Base-by-base conservation (phyloP, 2,888 invertebrate species). In the Agrochola lychnidis region DNA sequence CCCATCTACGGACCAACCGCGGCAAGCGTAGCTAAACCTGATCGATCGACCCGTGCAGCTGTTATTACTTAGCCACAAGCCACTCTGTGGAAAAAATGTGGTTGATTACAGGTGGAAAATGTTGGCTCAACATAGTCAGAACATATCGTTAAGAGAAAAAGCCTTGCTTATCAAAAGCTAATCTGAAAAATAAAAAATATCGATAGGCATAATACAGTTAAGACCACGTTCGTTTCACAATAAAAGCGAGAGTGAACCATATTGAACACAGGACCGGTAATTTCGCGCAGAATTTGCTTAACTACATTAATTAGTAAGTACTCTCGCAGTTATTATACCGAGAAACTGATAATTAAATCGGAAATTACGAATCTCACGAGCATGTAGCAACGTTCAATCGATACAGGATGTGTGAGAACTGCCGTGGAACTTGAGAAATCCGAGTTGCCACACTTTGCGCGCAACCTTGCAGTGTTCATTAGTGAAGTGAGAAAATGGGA, bases 391-490 rank as follows among this genome's bases (percentile, higher is more conserved):
- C 69, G 59, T 85, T 87, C 84, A 86, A 87, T 85, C 81, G 77
- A 88, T 89, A 83, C 87, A 89, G 90, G 90, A 90, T 90, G 88
- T 87, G 82, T 86, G 83, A 86, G 90, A 89, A 85, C 83, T 87
- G 77, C 85, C 74, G 73, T 85, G 84, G 89, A 79, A 86, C 83
- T 88, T 89, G 71, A 86, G 89, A 87, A 88, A 89, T 88, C 77
- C 36, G 56, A 62, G 76, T 89, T 89, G 76, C 89, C 81, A 84
- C 82, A 89, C 80, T 86, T 63, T 78, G 56, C 69, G 69, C 22
- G 68, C 82, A 89, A 82, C 89, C 89, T 89, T 86, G 84, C 70
- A 59, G 53, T n/a, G 74, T 76, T 88, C 76, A 73, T 82, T 87
- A 87, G 84, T 84, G 72, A 76, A 61, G 78, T 85, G 82, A 85